These are phyloP conservation scores for Alosa alosa DNA, from an alignment of 2,113 vertebrate genomes.

Conservation along the genomic window DNA sequence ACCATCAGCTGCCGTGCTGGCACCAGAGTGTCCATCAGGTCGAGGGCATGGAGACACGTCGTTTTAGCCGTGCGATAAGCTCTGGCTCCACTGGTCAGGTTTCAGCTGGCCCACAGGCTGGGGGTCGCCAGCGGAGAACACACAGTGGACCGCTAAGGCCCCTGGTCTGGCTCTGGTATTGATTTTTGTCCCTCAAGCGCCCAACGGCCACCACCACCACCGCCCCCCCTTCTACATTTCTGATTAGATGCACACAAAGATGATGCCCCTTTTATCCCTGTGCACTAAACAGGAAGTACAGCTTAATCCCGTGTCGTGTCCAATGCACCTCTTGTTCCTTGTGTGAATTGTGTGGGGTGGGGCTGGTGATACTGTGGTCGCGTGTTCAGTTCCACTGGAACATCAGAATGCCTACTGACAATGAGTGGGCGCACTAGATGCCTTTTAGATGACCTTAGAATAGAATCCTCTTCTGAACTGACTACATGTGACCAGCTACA, in stretches of 20 bases:
- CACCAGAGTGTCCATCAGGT: constrained; percentile 13
- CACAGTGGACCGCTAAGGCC: background rate
- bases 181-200: background rate
- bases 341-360: background rate
- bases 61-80: background rate
- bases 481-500: background rate
- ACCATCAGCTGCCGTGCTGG: background rate
- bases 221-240: background rate
- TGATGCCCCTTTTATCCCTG: background rate
- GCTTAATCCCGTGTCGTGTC: background rate
- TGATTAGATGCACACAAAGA: constrained; percentile 4
- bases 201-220: background rate
- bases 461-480: background rate
- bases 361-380: background rate
- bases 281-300: background rate
- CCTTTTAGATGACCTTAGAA: background rate
- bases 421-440: background rate
- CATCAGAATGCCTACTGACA: background rate
- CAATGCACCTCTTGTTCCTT: background rate
- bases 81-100: constrained; percentile 14
- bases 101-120: background rate
- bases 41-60: background rate
- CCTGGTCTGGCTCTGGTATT: background rate
- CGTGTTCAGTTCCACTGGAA: background rate
- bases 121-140: background rate